Evolutionary conservation across 2,113 vertebrate species (phyloP), one percentile per base, ranked within the genome.

Genomic region (Esox niger): DNA sequence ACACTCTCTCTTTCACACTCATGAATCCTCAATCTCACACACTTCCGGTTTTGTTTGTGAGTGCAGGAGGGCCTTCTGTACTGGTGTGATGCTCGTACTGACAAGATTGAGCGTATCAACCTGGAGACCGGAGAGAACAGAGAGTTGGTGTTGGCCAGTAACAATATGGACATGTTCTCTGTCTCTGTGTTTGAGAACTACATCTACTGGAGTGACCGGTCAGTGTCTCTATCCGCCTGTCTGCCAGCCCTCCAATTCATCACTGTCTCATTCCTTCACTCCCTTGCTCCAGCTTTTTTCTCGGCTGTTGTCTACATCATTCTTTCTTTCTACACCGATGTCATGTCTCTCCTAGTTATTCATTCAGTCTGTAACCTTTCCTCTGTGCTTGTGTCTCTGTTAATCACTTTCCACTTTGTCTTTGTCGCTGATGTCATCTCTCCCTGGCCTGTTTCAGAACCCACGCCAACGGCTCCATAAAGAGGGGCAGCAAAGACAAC

Each of bases 101-200:
- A 99, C 85, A 98, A 98, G 86, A 98, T 98, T 0, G 96, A 98
- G 29, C 89, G 97, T 8, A 95, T 99, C 0, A 94, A 98, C 82
- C 86, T 99, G 84, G 96, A 98, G 86, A 98, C 94, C 0, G 97
- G 97, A 0, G 94, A 97, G 80, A 95, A 96, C 88, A 84, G 97
- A 0, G 95, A 98, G 76, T 93, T 97, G 3, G 96, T 99, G 23
- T 89, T 99, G 64, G 89, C 93, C 84, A 98, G 88, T 90, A 98
- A 98, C 82, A 99, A 99, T 92, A 99, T 98, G 95, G 97, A 99
- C 89, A 99, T 99, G 97, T 99, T 99, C 87, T 98, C 96, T 0
- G 96, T 99, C 73, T 98, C 96, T 0, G 96, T 99, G 78, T 99
- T 98, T 1, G 95, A 98, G 85, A 94, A 86, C 64, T 98, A 96